phyloP scores from a whole-genome alignment of 2,888 invertebrate species.

The Heliconius ismenius region DNA sequence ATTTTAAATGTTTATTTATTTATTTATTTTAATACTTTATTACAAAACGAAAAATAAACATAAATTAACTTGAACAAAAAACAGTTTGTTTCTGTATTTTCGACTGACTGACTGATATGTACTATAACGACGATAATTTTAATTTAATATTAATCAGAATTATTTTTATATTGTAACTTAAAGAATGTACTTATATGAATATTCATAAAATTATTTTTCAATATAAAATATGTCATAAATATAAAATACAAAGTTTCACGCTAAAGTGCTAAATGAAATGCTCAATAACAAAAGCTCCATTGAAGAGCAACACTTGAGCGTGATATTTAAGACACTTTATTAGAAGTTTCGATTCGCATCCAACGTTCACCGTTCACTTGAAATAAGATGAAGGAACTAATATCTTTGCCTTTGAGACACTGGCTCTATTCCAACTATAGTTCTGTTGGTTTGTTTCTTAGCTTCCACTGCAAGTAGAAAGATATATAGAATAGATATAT shows the following conservation, averaged over 20 bases:
- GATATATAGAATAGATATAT: not conserved
- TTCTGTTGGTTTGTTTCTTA: not conserved
- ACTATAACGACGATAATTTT: not conserved
- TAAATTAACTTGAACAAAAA: no score
- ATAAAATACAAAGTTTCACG: not conserved
- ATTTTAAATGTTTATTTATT: no score
- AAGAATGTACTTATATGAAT: not conserved
- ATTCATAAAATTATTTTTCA: not conserved
- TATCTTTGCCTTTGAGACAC: slow-evolving; percentile 25
- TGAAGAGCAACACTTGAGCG: slow-evolving; percentile 19
- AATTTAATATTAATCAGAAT: not conserved
- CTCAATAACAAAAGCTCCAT: slow-evolving; percentile 5
- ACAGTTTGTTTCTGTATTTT: no score
- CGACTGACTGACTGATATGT: not conserved
- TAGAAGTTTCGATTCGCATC: slow-evolving; percentile 25
- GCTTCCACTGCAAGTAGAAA: not conserved
- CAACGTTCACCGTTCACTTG: slow-evolving; percentile 21
- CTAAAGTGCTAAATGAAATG: not conserved
- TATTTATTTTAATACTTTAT: no score
- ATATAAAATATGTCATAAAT: not conserved
- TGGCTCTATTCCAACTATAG: slow-evolving; percentile 26
- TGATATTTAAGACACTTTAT: slow-evolving; percentile 28
- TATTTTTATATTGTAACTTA: not conserved
- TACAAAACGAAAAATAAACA: no score
- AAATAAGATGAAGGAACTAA: slow-evolving; percentile 29